Evolutionary conservation across 1,140 invertebrate genomes (phyloP), one percentile per base, ranked within the genome.

Genomic region (Oedothorax gibbosus): DNA sequence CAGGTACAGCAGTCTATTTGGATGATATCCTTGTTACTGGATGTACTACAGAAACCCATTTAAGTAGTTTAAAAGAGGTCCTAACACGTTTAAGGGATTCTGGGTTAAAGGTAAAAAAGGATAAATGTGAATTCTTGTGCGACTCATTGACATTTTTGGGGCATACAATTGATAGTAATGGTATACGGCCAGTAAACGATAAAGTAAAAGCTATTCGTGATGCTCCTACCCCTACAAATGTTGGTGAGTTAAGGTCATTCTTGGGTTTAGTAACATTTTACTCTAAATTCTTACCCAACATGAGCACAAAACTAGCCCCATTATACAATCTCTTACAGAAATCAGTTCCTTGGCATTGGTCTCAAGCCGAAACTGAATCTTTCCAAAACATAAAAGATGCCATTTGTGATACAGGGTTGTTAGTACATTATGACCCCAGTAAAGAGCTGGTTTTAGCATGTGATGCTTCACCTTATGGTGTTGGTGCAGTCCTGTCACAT

Each of bases 401-500:
- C 20, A 20, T 89, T 15, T 56, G 60, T 14, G 66, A 51, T 7
- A 15, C 72, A 9, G 50, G 76, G 18, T 18, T 86, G 9, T 85
- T 92, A 9, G 87, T 87, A n/a, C 91, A 90, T 77, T 91, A 88
- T 81, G 87, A 91, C 65, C 88, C 89, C n/a, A 86, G 89, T 88
- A 89, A 90, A 88, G 91, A 91, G 89, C 88, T 92, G 88, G 88
- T 91, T 88, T 88, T 93, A 9, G 87, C 89, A 9, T 89, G 87
- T 11, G 91, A 92, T 87, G 90, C 89, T 20, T 89, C 87, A n/a
- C n/a, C n/a, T n/a, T n/a, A n/a, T n/a, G n/a, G 35, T 87, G 49
- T 92, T 7, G 90, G 91, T 18, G 91, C 90, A 3, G 90, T 92
- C 0, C 53, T 93, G 11, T 86, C 87, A 18, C 91, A 92, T 71